Conservation (phyloP, 2,113 vertebrate genomes). For the Neotragus moschatus region DNA sequence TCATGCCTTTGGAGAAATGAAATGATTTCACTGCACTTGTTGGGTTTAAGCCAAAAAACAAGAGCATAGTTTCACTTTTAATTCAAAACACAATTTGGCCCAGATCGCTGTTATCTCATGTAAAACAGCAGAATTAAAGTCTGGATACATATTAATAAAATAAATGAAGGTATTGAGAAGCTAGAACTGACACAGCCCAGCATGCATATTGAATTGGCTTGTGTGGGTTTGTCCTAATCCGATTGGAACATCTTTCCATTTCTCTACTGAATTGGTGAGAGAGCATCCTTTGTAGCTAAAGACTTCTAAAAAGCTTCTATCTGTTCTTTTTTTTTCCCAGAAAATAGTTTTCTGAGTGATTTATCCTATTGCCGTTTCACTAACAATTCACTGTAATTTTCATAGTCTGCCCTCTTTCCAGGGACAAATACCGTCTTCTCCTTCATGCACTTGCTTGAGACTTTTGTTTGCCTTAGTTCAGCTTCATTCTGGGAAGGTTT, state of each 20-base stretch:
- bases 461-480: background rate
- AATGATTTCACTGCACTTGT: background rate
- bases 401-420: background rate
- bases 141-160: background rate
- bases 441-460: background rate
- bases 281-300: background rate
- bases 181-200: background rate
- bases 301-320: background rate
- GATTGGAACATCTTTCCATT: background rate
- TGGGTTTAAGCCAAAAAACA: background rate
- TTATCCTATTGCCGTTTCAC: background rate
- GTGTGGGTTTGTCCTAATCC: fast-evolving
- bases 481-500: background rate
- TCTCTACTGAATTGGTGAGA: background rate
- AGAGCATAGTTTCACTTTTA: background rate
- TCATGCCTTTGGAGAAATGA: background rate
- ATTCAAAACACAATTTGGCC: background rate
- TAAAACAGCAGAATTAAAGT: background rate
- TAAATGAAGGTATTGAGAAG: background rate
- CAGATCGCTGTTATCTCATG: background rate
- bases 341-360: background rate
- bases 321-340: background rate
- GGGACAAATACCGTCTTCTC: background rate
- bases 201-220: background rate
- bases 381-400: background rate